Base-by-base conservation (phyloP, 2,797 vertebrate genomes). In the Lithobates sylvaticus region DNA sequence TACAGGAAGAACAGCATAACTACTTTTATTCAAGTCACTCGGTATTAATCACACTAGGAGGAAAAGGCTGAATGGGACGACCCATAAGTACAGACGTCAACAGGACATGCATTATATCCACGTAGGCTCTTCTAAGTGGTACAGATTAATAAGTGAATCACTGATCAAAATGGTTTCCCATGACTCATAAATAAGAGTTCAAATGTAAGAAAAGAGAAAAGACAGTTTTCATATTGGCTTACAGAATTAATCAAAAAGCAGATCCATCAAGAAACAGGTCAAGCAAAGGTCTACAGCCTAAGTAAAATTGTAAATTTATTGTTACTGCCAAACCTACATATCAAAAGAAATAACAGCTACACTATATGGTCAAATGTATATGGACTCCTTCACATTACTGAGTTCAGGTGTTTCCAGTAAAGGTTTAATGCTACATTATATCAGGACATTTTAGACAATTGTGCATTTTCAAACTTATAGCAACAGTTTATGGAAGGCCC, bases 101-200 rank as follows among this genome's bases (percentile, higher is more conserved):
- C 50, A 74, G 50, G 71, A 65, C 23, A 65, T 21, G 50, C 77
- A 39, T 61, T 87, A 58, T 54, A 87, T 73, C 39, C n/a, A 68
- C 54, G 39, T 54, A 82, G 68, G 34, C 71, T 72, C 69, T 82
- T 76, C 26, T 76, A 74, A 82, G 27, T 76, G 50, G 16, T 34
- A 13, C 29, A 68, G 64, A 23, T 58, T 65, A 64, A 80, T 54
- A 71, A 64, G 29, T 86, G 79, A 86, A 78, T 86, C 80, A 86
- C 50, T 71, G 47, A 86, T 81, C 42, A 81, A 85, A 86, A 81
- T 70, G 32, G 68, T 54, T 82, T 82, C 65, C 32, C 21, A 39
- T 87, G 74, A 87, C 74, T 83, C 85, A 83, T 44, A 23, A 6
- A 61, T 7, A 73, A 80, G 69, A 75, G 44, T 76, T 67, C 23